Base-by-base conservation (phyloP, 2,888 invertebrate genomes). In the Lydus trimaculatus region DNA sequence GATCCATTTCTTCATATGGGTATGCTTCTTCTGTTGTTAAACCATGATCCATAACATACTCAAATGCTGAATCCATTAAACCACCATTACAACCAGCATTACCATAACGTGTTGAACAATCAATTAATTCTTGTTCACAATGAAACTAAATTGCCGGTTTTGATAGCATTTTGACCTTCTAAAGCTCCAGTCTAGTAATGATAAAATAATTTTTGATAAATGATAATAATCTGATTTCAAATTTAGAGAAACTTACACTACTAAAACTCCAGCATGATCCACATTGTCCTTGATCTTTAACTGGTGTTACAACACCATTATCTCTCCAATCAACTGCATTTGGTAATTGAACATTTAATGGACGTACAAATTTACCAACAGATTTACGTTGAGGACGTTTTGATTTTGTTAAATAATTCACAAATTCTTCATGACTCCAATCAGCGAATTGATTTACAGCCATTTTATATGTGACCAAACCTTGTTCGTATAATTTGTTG, bases 261-360 rank as follows among this genome's bases (percentile, higher is more conserved):
- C 93, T 93, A 88, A 96, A 96, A 13, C 95, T 89, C 95, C 95
- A 96, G 87, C 95, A 95, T 15, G 93, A 92, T 70, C 94, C 94
- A 85, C 94, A 95, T 79, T 89, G 89, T 80, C 91, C 93, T 88
- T 96, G 95, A 87, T 95, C 91, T 85, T 95, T 95, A 72, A 95
- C 86, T 0, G 88, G 89, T 20, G 95, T 95, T 71, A 96, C 95
- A 74, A 93, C 93, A 58, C 95, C 94, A 72, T 90, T 82, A 66
- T 86, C 81, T 80, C 94, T 89, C 96, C 95, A 96, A 86, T 96
- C 95, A 64, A 95, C n/a, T 9, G 52, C 15, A 8, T 7, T 25
- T 15, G 66, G 66, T 15, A 28, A 13, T 25, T 48, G n/a, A 1
- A 15, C 43, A 17, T 17, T 8, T 1, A 28, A 28, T 28, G 28